Evolutionary conservation across 2,888 invertebrate species (phyloP).

Genomic region (Branchipolynoe longqiensis): DNA sequence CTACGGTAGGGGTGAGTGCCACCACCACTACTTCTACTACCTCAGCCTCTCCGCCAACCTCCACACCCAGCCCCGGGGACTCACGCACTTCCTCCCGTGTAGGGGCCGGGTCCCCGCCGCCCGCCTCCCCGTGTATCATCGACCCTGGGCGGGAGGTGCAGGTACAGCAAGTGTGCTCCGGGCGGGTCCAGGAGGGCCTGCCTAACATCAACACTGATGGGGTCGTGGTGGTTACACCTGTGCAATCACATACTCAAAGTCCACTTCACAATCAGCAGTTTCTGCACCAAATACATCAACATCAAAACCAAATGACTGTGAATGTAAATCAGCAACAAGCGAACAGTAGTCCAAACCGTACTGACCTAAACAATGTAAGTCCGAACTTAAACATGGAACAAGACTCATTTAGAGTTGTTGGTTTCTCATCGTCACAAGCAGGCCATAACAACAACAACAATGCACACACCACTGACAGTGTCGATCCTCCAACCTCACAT

Average conservation of each 20-base stretch:
- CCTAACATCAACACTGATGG: background rate
- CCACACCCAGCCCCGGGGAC: background rate
- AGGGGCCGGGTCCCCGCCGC: background rate
- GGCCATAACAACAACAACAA: constrained; percentile 8
- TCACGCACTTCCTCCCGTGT: background rate
- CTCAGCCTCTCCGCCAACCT: background rate
- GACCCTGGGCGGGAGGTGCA: constrained; percentile 16
- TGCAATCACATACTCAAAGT: background rate
- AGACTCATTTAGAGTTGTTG: too few species aligned
- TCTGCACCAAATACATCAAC: background rate
- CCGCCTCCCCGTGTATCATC: background rate
- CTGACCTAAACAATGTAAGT: too few species aligned
- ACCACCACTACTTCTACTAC: background rate
- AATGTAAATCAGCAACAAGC: background rate
- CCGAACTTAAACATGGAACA: too few species aligned
- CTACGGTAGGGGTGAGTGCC: background rate
- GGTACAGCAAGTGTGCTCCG: background rate
- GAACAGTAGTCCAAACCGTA: too few species aligned
- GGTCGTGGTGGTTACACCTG: too few species aligned
- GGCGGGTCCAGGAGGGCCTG: too few species aligned
- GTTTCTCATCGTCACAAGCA: background rate
- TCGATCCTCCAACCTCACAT: background rate
- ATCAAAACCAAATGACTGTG: background rate
- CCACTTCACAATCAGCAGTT: background rate
- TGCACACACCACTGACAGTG: background rate